Base-by-base conservation (phyloP, 2,888 invertebrate genomes). In the Rhamphomyia laevipes region DNA sequence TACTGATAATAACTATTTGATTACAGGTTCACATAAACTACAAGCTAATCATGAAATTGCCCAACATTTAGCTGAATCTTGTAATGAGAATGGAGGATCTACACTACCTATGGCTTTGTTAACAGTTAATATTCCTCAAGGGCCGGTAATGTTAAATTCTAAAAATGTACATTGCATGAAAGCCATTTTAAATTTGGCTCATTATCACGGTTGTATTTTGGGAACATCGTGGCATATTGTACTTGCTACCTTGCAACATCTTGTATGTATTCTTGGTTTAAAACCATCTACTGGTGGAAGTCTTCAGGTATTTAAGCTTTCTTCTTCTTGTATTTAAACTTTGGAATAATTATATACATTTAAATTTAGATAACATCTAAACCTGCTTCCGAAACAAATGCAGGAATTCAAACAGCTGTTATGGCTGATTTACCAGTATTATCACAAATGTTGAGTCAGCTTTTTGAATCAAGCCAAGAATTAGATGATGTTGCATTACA, bases 151-250 rank as follows among this genome's bases (percentile, higher is more conserved):
- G 93, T 75, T 99, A 62, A 97, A 96, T 4, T 88, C 94, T 0
- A 95, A 97, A 61, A 99, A 99, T 77, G 78, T 99, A 49, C 93
- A 96, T 61, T 94, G 95, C 30, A 95, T 97, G 87, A 77, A 92
- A 54, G 88, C 95, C 0, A 73, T 99, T 45, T 75, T 99, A 43
- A 81, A 84, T 60, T 75, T 95, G 46, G 93, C 95, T 0, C 90
- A 92, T 64, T 83, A 90, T 53, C 93, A 95, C 68, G 96, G 96
- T 0, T 84, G 86, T 59, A 84, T 90, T 55, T 76, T 97, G 53
- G 93, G 91, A 45, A 86, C 90, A 45, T 89, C 95, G 0, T 97
- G 97, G 97, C 86, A 95, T 66, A 81, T 96, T 40, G 91, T 97
- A 1, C 77, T 99, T 27, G 93, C 95, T 10, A 96, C 96, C 0